Conservation (phyloP, 2,888 invertebrate genomes). For the Timema cristinae region DNA sequence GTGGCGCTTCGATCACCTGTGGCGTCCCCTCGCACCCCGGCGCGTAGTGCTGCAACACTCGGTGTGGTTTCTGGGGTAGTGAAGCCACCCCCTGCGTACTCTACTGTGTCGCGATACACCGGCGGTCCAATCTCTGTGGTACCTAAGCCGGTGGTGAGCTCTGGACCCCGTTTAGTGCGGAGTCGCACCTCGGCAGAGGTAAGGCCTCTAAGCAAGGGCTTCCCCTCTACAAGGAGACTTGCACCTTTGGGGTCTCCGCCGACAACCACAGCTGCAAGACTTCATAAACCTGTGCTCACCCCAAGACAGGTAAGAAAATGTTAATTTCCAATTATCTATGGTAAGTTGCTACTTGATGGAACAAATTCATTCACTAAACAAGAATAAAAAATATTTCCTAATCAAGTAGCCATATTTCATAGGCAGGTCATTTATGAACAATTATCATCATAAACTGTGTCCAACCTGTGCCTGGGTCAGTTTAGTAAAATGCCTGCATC, state of each 20-base stretch:
- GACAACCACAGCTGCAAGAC: conserved; percentile 10
- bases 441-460: too few species aligned
- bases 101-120: conserved; percentile 21
- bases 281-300: conserved; percentile 16
- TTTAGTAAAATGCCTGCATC: too few species aligned
- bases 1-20: conserved; percentile 8
- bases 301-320: conserved; percentile 20
- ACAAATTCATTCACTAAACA: too few species aligned
- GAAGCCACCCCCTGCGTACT: conserved; percentile 18
- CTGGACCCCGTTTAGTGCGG: conserved; percentile 23
- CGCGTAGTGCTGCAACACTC: neutral
- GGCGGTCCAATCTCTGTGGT: neutral
- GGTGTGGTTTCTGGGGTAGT: neutral
- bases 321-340: too few species aligned
- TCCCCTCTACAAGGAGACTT: conserved; percentile 7
- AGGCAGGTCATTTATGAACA: too few species aligned
- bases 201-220: conserved; percentile 13
- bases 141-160: neutral
- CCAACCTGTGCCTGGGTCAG: too few species aligned
- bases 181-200: conserved; percentile 26
- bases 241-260: neutral
- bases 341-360: too few species aligned
- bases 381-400: too few species aligned
- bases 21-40: conserved; percentile 14
- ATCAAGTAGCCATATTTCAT: too few species aligned